phyloP scores from a whole-genome alignment of 2,797 vertebrate species.

The Gallinago nigripennis region DNA sequence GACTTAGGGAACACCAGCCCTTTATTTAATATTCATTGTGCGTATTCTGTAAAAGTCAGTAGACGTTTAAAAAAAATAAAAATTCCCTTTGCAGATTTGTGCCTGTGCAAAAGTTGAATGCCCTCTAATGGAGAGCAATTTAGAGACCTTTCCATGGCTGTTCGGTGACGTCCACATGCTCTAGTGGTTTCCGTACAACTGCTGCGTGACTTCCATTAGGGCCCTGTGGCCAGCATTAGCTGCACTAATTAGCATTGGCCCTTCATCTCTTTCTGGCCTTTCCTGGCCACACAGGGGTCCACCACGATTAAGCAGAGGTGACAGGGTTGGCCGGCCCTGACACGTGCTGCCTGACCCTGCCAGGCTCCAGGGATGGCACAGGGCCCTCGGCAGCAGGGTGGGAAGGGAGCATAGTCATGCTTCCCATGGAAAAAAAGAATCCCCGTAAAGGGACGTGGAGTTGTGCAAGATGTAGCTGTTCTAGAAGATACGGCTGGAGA shows the following conservation, averaged over 20 bases:
- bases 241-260: background rate
- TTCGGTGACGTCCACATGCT: background rate
- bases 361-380: background rate
- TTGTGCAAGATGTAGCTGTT: background rate
- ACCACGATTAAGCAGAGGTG: rapidly evolving
- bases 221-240: background rate
- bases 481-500: background rate
- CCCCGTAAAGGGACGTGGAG: background rate
- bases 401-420: background rate
- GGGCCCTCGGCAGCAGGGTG: rapidly evolving
- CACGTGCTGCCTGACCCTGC: rapidly evolving
- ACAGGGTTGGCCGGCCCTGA: rapidly evolving
- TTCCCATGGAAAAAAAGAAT: rapidly evolving
- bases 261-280: background rate
- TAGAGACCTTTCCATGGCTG: background rate
- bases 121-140: background rate
- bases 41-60: constrained; percentile 10
- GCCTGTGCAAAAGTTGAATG: background rate
- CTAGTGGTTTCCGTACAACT: background rate
- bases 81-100: background rate
- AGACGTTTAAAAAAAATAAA: background rate
- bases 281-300: background rate
- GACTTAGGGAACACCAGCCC: background rate
- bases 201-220: background rate
- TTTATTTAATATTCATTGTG: constrained; percentile 39